Evolutionary conservation across 2,113 vertebrate genomes (phyloP).

Genomic region (Forbesichthys agassizii): DNA sequence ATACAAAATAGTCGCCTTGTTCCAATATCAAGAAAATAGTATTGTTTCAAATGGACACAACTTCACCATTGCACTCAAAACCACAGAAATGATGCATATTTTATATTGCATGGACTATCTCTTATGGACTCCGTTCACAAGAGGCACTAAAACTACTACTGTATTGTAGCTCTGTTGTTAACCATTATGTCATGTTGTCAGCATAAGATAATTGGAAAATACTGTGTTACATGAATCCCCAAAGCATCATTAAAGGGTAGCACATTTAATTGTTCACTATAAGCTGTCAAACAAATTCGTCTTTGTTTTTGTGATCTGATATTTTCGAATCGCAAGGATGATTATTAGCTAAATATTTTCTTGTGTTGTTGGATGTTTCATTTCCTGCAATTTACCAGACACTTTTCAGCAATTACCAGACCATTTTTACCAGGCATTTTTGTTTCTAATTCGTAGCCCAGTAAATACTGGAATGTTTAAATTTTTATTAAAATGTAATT

Average conservation of each 20-base stretch:
- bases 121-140: too few relatives aligned
- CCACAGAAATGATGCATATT: too few relatives aligned
- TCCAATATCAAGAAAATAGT: too few relatives aligned
- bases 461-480: not conserved
- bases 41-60: too few relatives aligned
- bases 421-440: not conserved
- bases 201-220: conserved; percentile 28
- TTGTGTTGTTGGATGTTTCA: conserved; percentile 35
- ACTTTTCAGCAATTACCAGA: not conserved
- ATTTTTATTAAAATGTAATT: too few relatives aligned
- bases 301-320: conserved; percentile 55
- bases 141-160: not conserved
- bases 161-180: not conserved
- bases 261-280: conserved; percentile 14
- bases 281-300: conserved; percentile 18
- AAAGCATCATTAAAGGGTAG: conserved; percentile 34
- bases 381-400: conserved; percentile 35
- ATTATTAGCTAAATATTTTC: conserved; percentile 41
- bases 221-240: conserved; percentile 27
- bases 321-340: conserved; percentile 28
- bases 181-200: not conserved
- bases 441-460: conserved; percentile 47
- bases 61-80: too few relatives aligned
- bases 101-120: too few relatives aligned
- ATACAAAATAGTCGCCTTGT: too few relatives aligned